phyloP scores from a whole-genome alignment of 2,113 vertebrate species.

The Coreoperca whiteheadi region DNA sequence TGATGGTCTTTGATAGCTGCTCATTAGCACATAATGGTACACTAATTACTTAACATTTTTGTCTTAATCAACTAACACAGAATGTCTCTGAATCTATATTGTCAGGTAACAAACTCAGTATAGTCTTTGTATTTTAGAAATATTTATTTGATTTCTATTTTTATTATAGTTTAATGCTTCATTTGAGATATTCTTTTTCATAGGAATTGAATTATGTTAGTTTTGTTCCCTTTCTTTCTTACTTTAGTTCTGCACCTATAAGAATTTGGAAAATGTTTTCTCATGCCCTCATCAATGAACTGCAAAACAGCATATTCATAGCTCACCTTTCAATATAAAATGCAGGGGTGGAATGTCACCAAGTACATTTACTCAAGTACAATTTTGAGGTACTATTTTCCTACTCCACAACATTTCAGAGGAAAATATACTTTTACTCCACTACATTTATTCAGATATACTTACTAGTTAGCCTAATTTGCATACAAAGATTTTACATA shows the following conservation, averaged over 20 bases:
- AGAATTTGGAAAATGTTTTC: neutral
- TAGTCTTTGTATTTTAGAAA: neutral
- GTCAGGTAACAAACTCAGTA: neutral
- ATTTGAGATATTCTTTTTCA: neutral
- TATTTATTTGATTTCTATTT: neutral
- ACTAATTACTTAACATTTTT: constrained; percentile 22
- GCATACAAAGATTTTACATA: neutral
- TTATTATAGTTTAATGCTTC: neutral
- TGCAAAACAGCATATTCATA: neutral
- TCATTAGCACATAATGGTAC: constrained; percentile 35
- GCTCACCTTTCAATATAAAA: neutral
- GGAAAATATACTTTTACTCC: no score
- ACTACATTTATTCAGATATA: neutral
- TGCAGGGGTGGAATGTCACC: neutral
- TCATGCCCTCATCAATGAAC: neutral
- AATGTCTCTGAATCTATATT: neutral
- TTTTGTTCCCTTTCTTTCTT: neutral
- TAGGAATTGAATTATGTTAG: neutral
- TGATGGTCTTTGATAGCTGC: constrained; percentile 18
- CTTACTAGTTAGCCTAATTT: neutral
- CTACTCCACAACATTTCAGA: no score
- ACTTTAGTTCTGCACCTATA: neutral
- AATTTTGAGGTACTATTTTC: no score
- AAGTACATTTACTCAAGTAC: neutral
- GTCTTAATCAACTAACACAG: neutral